A percentile compares a stretch with the other conserved stretches of the same genome.
These are phyloP conservation scores for Apis florea DNA, from an alignment of 1,140 invertebrate species.

Conservation along the genomic window DNA sequence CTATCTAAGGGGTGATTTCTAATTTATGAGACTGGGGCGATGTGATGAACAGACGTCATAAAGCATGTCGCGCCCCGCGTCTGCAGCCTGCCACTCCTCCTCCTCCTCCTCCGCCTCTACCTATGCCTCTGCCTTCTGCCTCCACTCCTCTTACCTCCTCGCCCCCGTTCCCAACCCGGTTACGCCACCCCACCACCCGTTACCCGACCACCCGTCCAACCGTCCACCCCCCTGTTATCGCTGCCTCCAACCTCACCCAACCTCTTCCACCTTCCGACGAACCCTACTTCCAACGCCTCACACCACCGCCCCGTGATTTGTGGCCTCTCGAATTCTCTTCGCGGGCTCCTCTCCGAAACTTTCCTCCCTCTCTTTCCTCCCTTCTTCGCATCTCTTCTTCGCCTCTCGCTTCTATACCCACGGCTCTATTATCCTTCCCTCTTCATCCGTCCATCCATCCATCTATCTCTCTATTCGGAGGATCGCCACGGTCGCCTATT, in stretches of 20 bases:
- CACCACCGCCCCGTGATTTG: conserved; percentile 65
- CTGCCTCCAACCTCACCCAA: conserved; percentile 50
- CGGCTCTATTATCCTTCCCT: conserved; percentile 16
- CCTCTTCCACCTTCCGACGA: conserved; percentile 60
- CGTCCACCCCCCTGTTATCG: conserved; percentile 67
- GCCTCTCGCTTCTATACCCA: not conserved
- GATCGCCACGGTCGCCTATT: conserved; percentile 23
- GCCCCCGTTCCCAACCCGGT: conserved; percentile 38
- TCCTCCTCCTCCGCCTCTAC: conserved; percentile 48
- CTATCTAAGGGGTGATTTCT: conserved; percentile 80
- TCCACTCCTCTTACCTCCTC: conserved; percentile 23
- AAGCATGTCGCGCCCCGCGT: conserved; percentile 79
- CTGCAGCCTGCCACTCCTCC: conserved; percentile 73
- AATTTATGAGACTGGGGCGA: conserved; percentile 80
- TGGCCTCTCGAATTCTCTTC: conserved; percentile 71
- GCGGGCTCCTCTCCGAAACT: conserved; percentile 63
- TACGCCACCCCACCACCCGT: conserved; percentile 32
- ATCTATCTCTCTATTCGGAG: conserved; percentile 42
- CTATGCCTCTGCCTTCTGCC: conserved; percentile 45
- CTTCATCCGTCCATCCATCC: conserved; percentile 32
- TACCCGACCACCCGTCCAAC: conserved; percentile 56
- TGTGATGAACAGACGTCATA: conserved; percentile 81
- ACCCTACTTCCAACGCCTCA: conserved; percentile 61
- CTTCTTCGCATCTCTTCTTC: not conserved
- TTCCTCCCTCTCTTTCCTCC: conserved; percentile 16